These are phyloP conservation scores for Siderastrea radians DNA, from an alignment of 92 coral and sea anemone genomes.

Conservation along the genomic window DNA sequence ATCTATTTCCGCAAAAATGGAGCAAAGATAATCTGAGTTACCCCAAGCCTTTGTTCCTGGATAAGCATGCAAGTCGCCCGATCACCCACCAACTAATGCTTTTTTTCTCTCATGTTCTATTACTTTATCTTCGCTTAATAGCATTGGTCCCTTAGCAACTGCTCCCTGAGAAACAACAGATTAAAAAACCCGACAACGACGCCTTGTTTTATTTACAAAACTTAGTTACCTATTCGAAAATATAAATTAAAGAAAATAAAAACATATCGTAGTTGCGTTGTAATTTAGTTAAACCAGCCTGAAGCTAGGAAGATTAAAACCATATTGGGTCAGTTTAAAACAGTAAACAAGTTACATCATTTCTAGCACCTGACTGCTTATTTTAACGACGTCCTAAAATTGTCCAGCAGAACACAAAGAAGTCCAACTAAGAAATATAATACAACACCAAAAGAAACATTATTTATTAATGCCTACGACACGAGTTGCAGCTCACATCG, in stretches of 20 bases:
- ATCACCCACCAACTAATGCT: background rate
- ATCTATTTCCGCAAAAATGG: constrained; percentile 21
- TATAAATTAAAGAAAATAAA: background rate
- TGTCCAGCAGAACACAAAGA: constrained; percentile 5
- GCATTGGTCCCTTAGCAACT: background rate
- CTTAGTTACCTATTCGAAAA: background rate
- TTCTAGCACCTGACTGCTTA: constrained; percentile 16
- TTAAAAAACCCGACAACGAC: background rate
- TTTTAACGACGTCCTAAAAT: constrained; percentile 2
- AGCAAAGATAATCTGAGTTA: constrained; percentile 12
- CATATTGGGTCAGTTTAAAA: background rate
- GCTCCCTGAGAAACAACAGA: background rate
- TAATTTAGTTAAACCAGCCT: background rate
- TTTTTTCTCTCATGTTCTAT: background rate
- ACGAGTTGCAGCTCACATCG: background rate
- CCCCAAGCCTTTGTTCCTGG: background rate
- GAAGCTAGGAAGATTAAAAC: background rate
- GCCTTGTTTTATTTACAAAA: background rate
- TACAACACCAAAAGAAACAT: background rate
- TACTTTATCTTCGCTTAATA: background rate
- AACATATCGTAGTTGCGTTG: background rate
- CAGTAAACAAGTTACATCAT: background rate
- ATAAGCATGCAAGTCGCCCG: background rate
- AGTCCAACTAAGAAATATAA: constrained; percentile 9
- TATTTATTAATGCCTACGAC: background rate